phyloP scores from a whole-genome alignment of 2,888 invertebrate species.

The Ptilodon capucinus region DNA sequence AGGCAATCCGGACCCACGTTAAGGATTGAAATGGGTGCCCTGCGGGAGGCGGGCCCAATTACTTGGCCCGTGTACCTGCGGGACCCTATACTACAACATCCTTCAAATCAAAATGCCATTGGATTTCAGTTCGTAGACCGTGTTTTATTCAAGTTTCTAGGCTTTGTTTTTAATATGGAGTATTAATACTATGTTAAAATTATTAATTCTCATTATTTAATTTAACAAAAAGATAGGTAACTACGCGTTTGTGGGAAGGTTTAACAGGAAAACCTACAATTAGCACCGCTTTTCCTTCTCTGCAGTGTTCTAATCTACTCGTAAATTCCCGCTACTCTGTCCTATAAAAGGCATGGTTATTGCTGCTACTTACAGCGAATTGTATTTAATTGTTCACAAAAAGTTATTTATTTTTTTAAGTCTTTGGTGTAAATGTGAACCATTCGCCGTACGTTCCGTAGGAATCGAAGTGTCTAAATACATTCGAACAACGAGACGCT shows the following conservation, averaged over 20 bases:
- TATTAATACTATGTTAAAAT: not conserved
- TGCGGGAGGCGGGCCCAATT: conserved; percentile 62
- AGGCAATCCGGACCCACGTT: conserved; percentile 60
- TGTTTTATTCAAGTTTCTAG: not conserved
- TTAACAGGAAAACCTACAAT: not conserved
- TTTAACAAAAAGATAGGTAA: too few relatives aligned
- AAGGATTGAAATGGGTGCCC: conserved; percentile 63
- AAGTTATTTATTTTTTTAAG: not conserved
- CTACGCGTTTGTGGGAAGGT: too few relatives aligned
- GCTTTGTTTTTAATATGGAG: not conserved
- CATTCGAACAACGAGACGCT: conserved; percentile 52
- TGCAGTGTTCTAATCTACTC: not conserved
- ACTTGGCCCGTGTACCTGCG: conserved; percentile 55
- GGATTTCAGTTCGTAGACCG: conserved; percentile 5
- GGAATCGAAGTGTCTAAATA: conserved; percentile 29
- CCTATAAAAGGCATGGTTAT: not conserved
- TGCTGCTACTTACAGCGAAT: not conserved
- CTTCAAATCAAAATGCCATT: conserved; percentile 28
- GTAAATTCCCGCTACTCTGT: not conserved
- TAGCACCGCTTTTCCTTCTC: not conserved
- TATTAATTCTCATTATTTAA: too few relatives aligned
- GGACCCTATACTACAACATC: conserved; percentile 14
- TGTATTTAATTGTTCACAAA: not conserved
- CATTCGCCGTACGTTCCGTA: not conserved
- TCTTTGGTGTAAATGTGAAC: not conserved